Evolutionary conservation across 2,888 invertebrate species (phyloP), one percentile per base, ranked within the genome.

Genomic region (Galeruca laticollis): DNA sequence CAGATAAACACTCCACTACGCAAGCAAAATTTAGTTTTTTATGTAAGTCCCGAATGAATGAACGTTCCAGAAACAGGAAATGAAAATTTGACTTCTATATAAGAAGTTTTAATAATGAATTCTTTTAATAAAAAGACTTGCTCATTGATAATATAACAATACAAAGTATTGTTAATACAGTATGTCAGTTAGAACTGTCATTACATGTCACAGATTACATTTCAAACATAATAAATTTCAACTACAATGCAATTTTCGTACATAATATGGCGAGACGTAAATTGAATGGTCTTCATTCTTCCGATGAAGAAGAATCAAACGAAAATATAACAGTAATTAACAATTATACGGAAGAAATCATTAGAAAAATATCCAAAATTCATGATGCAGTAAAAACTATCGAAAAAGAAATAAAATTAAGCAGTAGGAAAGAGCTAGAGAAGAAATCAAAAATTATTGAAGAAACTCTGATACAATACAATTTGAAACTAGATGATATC

Each of bases 1-100:
- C 35, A 62, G 62, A 70, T 67, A 63, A 67, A 65, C 67, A 70
- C 43, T 35, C 51, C 20, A 51, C 33, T 56, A 18, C 31, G 56
- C 18, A 33, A 35, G 35, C 18, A 8, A 57, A 11, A 35, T 57
- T 18, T 33, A 35, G 15, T 57, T 56, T 57, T 33, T 33, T 18
- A 47, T 6, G 47, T 47, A 47, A 47, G 18, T 47, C 47, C 8
- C 15, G 8, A 15, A 47, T 47, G 47, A 47, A 47, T 47, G 47
- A 2, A 15, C 2, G 18, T 47, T 47, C n/a, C 9, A 9, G 47
- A 8, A 18, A 47, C 0, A 47, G 47, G 47, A 47, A 47, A 18
- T 47, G 8, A 47, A 47, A 47, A 15, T 47, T 47, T 18, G 47
- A 47, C 47, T 18, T n/a, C n/a, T 8, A 37, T 9, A 18, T n/a